Evolutionary conservation across 2,113 vertebrate species (phyloP).

Genomic region (Zosterops lateralis): DNA sequence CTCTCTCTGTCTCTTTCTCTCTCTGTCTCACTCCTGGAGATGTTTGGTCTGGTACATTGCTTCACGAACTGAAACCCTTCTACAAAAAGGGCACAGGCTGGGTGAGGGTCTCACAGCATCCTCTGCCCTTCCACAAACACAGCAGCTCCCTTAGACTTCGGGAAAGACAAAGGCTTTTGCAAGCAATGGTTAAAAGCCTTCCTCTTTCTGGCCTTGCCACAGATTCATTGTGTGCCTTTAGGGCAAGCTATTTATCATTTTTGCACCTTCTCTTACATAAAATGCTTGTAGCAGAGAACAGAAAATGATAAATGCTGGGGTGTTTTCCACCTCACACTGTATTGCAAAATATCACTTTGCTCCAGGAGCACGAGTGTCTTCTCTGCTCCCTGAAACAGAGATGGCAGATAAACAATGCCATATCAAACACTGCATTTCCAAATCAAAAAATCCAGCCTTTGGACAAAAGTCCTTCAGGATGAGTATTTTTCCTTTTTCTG

Average conservation of each 20-base stretch:
- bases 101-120: neutral
- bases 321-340: neutral
- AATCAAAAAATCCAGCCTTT: neutral
- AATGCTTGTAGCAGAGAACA: neutral
- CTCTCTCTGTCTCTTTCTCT: neutral
- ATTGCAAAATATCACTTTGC: neutral
- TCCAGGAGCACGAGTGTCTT: neutral
- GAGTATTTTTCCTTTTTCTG: neutral
- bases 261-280: neutral
- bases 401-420: neutral
- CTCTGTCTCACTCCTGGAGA: neutral
- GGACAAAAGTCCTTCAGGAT: neutral
- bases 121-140: neutral
- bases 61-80: neutral
- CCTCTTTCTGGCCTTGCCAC: neutral
- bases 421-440: neutral
- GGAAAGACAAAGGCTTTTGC: neutral
- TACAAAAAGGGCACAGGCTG: neutral
- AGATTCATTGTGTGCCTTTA: neutral
- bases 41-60: neutral
- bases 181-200: neutral
- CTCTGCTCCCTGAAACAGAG: neutral
- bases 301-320: neutral
- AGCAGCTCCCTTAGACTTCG: neutral
- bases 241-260: conserved; percentile 4